These are phyloP conservation scores for Brotogeris chrysoptera DNA, from an alignment of 2,797 vertebrate species.

Conservation along the genomic window DNA sequence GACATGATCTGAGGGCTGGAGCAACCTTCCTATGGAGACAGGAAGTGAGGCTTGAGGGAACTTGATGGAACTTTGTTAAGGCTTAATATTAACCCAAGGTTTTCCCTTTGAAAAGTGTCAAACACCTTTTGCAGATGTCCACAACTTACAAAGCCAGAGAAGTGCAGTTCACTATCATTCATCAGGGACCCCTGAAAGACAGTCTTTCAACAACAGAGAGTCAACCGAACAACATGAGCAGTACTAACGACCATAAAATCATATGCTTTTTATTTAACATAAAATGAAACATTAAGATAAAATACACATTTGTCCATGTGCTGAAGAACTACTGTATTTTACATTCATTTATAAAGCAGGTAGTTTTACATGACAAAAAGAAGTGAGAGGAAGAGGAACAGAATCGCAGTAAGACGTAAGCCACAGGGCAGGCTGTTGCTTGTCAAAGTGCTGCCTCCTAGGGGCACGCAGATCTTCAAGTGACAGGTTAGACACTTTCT, in stretches of 20 bases:
- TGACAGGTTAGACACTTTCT: background rate
- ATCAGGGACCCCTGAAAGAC: background rate
- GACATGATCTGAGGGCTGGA: background rate
- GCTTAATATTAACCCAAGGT: background rate
- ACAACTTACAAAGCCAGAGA: background rate
- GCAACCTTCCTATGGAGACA: background rate
- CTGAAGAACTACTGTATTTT: constrained; percentile 82
- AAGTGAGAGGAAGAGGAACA: constrained; percentile 53
- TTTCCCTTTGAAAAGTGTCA: fast-evolving
- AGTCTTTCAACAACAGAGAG: background rate
- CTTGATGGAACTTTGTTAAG: background rate
- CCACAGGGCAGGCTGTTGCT: constrained; percentile 21
- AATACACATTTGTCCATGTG: constrained; percentile 82
- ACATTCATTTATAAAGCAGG: constrained; percentile 84
- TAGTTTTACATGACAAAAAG: constrained; percentile 56
- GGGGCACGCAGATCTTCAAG: background rate
- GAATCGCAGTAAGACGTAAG: background rate
- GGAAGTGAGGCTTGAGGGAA: background rate
- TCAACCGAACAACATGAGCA: background rate
- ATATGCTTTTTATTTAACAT: constrained; percentile 55
- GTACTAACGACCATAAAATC: background rate
- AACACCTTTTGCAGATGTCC: background rate
- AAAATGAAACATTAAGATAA: constrained; percentile 68
- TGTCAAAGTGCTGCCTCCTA: constrained; percentile 5
- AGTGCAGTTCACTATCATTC: fast-evolving